Percentiles rank a stretch among this genome's conserved stretches.
These are phyloP conservation scores for Tromatobia lineatoria DNA, from an alignment of 2,888 invertebrate genomes.

Conservation along the genomic window DNA sequence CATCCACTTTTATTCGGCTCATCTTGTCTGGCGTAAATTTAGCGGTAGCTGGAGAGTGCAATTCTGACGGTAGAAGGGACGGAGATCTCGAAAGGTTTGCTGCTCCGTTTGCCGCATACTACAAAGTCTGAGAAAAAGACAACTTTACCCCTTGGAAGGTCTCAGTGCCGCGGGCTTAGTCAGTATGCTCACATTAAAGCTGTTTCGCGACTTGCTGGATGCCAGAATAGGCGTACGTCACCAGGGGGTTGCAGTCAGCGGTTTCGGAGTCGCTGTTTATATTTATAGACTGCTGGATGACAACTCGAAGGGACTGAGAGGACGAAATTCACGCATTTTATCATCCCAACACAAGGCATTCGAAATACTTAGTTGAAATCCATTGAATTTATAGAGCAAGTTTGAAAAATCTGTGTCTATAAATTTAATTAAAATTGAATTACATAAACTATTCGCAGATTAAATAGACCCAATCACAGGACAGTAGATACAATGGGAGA, in stretches of 20 bases:
- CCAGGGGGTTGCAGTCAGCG: conserved; percentile 69
- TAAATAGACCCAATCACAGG: too few relatives aligned
- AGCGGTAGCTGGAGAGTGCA: conserved; percentile 68
- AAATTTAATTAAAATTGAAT: neutral
- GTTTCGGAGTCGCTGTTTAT: conserved; percentile 76
- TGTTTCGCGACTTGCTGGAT: conserved; percentile 39
- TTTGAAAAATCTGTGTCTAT: neutral
- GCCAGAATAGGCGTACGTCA: conserved; percentile 41
- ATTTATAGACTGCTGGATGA: conserved; percentile 76
- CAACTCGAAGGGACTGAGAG: conserved; percentile 62
- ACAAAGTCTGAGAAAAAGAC: conserved; percentile 58
- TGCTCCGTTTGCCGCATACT: conserved; percentile 74
- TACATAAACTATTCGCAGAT: too few relatives aligned
- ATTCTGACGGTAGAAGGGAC: conserved; percentile 27
- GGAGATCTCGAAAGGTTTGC: conserved; percentile 71
- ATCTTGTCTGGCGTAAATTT: conserved; percentile 75
- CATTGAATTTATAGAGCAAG: neutral
- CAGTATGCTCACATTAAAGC: conserved; percentile 37
- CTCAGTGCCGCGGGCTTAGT: conserved; percentile 29
- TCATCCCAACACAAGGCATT: conserved; percentile 1
- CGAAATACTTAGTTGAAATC: neutral
- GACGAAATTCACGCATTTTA: conserved; percentile 24
- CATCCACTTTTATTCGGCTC: conserved; percentile 66
- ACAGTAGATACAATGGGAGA: too few relatives aligned
- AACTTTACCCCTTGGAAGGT: conserved; percentile 31